These are phyloP conservation scores for Branchellion lobata DNA, from an alignment of 2,888 invertebrate genomes.

Conservation along the genomic window DNA sequence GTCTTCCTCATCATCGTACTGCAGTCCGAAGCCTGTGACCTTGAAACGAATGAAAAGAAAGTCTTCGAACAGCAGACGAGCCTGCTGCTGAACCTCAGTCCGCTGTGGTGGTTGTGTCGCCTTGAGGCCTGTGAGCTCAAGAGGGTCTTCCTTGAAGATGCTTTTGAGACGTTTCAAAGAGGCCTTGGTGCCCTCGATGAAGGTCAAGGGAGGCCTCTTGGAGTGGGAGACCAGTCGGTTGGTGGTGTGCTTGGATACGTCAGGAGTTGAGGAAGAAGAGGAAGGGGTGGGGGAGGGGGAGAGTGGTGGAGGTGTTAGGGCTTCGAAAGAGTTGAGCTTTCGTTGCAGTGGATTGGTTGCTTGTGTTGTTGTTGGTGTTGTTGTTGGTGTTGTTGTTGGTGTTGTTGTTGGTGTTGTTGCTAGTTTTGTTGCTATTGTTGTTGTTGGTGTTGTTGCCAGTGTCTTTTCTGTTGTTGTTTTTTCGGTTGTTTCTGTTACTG, in stretches of 20 bases:
- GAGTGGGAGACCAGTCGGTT: neutral
- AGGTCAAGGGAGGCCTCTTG: neutral
- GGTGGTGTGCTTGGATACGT: too few relatives aligned
- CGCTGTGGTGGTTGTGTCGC: neutral
- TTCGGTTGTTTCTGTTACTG: neutral
- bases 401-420: too few relatives aligned
- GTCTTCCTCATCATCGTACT: neutral
- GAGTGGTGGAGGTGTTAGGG: too few relatives aligned
- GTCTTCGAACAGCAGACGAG: conserved; percentile 30
- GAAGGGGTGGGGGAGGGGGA: too few relatives aligned
- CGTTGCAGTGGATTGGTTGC: too few relatives aligned
- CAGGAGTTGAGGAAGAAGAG: too few relatives aligned
- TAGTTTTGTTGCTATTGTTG: too few relatives aligned
- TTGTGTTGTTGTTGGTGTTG: too few relatives aligned
- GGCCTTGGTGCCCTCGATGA: neutral
- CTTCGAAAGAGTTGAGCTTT: too few relatives aligned
- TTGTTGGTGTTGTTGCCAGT: neutral
- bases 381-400: too few relatives aligned
- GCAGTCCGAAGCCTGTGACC: conserved; percentile 23
- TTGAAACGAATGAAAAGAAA: conserved; percentile 24
- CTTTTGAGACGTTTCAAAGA: neutral
- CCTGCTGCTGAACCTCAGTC: conserved; percentile 14
- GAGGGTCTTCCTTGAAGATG: conserved; percentile 20
- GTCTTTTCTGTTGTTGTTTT: neutral
- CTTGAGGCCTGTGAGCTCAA: conserved; percentile 18